These are phyloP conservation scores for Syrphus vitripennis DNA, from an alignment of 2,888 invertebrate species.

Conservation along the genomic window DNA sequence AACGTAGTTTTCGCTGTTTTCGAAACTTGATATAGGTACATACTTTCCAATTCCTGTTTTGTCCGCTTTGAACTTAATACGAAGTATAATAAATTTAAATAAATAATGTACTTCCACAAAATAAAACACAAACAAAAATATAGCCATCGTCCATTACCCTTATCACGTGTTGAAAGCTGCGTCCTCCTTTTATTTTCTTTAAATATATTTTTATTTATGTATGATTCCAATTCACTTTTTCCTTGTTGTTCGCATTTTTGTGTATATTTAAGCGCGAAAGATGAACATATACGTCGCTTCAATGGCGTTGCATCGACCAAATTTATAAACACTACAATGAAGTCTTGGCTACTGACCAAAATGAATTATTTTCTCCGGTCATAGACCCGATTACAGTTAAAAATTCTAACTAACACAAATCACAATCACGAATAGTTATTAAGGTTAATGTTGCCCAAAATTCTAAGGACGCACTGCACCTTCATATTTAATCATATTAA, in stretches of 20 bases:
- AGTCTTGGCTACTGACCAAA: background rate
- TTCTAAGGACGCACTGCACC: slow-evolving; percentile 12
- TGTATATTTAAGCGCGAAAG: slow-evolving; percentile 32
- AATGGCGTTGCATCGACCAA: background rate
- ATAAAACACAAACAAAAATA: too few species aligned
- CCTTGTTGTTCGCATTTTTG: slow-evolving; percentile 1
- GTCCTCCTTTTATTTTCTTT: background rate
- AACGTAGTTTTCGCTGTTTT: too few species aligned
- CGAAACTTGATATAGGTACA: too few species aligned
- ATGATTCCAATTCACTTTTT: background rate
- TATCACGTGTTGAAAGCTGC: background rate
- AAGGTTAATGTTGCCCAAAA: slow-evolving; percentile 46
- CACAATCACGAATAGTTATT: background rate
- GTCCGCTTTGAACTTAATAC: too few species aligned
- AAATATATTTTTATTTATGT: background rate
- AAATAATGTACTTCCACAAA: too few species aligned
- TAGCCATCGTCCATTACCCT: background rate
- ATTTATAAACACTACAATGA: background rate
- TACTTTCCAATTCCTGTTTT: too few species aligned
- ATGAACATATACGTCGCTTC: background rate
- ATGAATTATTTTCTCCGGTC: background rate
- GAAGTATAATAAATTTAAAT: too few species aligned
- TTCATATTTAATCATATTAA: slow-evolving; percentile 5
- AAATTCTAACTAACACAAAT: slow-evolving; percentile 17
- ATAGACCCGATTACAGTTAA: background rate